Conservation (phyloP, 2,888 invertebrate genomes). For the Neoascia interrupta region DNA sequence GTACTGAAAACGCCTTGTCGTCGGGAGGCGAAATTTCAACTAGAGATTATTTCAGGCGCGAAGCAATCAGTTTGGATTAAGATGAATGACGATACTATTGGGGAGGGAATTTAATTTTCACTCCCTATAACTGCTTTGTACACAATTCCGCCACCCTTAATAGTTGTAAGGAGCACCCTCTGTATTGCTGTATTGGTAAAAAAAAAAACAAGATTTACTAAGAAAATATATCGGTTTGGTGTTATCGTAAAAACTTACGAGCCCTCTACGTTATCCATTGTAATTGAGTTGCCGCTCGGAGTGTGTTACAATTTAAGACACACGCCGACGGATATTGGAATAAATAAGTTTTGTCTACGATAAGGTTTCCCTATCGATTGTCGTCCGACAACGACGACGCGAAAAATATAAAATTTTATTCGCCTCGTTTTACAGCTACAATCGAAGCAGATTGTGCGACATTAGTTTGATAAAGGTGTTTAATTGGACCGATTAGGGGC, state of each 20-base stretch:
- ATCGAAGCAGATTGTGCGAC: background rate
- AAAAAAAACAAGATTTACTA: no score
- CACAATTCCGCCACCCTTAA: no score
- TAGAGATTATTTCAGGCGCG: slow-evolving; percentile 7
- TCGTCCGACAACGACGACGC: slow-evolving; percentile 2
- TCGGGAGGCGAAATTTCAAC: slow-evolving; percentile 24
- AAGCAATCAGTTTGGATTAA: slow-evolving; percentile 69
- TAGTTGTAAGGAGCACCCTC: slow-evolving; percentile 2
- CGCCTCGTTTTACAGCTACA: no score
- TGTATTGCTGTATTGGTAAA: no score
- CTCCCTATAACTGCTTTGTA: slow-evolving; percentile 24
- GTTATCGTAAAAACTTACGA: slow-evolving; percentile 68
- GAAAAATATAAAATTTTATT: slow-evolving; percentile 28
- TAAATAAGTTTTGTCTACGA: slow-evolving; percentile 29
- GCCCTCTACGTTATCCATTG: slow-evolving; percentile 33
- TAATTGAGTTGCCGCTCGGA: slow-evolving; percentile 51
- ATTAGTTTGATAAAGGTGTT: slow-evolving; percentile 29
- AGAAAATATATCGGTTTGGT: slow-evolving; percentile 50
- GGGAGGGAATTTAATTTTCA: slow-evolving; percentile 56
- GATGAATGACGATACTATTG: slow-evolving; percentile 59
- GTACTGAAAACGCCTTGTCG: slow-evolving; percentile 50
- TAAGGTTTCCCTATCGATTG: slow-evolving; percentile 18
- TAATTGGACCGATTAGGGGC: slow-evolving; percentile 27
- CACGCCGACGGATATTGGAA: slow-evolving; percentile 27
- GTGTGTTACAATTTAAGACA: slow-evolving; percentile 42